Percentiles rank a stretch among this genome's conserved stretches.
phyloP scores from a whole-genome alignment of 2,888 invertebrate species.

The Myopa testacea region DNA sequence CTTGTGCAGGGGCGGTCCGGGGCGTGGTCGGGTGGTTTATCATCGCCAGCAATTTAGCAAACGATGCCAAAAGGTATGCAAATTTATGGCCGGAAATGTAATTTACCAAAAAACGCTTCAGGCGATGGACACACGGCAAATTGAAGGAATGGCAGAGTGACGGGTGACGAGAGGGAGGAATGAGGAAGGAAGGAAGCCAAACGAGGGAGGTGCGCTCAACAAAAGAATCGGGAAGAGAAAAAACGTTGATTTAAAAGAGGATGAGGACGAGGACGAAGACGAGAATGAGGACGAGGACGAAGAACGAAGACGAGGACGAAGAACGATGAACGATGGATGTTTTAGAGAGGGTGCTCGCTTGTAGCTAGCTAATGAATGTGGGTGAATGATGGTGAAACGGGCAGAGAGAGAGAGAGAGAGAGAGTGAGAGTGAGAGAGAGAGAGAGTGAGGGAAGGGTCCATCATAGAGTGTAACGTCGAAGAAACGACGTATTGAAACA shows the following conservation, averaged over 20 bases:
- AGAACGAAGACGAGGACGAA: neutral
- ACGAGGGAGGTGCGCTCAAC: constrained; percentile 30
- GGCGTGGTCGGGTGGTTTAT: constrained; percentile 42
- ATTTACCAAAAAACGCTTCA: constrained; percentile 67
- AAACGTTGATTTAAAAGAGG: neutral
- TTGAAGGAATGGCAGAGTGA: constrained; percentile 11
- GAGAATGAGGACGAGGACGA: neutral
- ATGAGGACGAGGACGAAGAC: constrained; percentile 16
- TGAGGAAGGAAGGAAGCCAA: constrained; percentile 20
- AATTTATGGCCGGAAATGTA: constrained; percentile 69
- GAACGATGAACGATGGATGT: neutral
- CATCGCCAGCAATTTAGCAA: constrained; percentile 63
- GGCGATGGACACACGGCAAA: constrained; percentile 54
- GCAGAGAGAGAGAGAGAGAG: neutral
- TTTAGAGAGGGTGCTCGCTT: neutral
- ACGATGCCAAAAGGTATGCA: constrained; percentile 66
- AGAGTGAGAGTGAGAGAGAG: neutral
- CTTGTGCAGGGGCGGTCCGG: constrained; percentile 36
- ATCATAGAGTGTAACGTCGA: too few relatives aligned
- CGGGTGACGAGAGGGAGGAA: neutral
- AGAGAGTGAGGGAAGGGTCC: neutral
- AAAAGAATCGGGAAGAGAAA: constrained; percentile 34
- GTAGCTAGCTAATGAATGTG: neutral
- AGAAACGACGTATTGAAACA: constrained; percentile 23
- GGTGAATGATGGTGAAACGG: neutral